phyloP scores from a whole-genome alignment of 2,888 invertebrate species.

The Drosophila kuntzei region DNA sequence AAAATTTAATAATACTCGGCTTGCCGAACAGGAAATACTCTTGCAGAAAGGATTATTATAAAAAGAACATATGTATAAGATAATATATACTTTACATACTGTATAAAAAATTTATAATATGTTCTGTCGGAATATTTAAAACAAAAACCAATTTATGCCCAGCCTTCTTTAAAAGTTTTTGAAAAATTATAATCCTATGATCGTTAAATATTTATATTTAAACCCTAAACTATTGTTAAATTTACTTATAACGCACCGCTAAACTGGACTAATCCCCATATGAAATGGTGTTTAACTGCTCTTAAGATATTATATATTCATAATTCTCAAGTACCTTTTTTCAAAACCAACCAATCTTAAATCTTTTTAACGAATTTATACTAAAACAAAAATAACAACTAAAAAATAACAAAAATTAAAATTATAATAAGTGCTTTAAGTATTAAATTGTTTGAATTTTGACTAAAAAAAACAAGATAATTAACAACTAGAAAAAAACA shows the following conservation, averaged over 20 bases:
- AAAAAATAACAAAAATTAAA: constrained; percentile 34
- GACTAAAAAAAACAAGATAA: constrained; percentile 41
- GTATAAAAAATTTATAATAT: too few relatives aligned
- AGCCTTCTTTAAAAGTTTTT: constrained; percentile 63
- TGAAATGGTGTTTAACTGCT: constrained; percentile 47
- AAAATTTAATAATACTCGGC: not conserved
- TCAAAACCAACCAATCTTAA: constrained; percentile 58
- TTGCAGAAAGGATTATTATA: not conserved
- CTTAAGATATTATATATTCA: constrained; percentile 48
- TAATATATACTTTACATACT: too few relatives aligned
- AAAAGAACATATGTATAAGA: too few relatives aligned
- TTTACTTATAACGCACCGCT: constrained; percentile 27
- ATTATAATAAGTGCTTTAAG: constrained; percentile 74
- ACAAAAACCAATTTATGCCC: constrained; percentile 40
- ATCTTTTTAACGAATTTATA: constrained; percentile 78
- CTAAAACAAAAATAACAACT: constrained; percentile 44
- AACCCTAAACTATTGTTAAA: constrained; percentile 57
- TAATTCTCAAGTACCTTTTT: constrained; percentile 77
- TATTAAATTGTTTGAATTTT: constrained; percentile 75
- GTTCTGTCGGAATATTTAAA: constrained; percentile 26
- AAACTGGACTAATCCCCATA: constrained; percentile 47
- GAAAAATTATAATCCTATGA: constrained; percentile 33
- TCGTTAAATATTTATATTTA: constrained; percentile 50
- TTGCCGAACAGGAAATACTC: constrained; percentile 5
- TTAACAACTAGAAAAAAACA: constrained; percentile 18